These are phyloP conservation scores for Pleuronectes platessa DNA, from an alignment of 2,113 vertebrate species.

Conservation along the genomic window DNA sequence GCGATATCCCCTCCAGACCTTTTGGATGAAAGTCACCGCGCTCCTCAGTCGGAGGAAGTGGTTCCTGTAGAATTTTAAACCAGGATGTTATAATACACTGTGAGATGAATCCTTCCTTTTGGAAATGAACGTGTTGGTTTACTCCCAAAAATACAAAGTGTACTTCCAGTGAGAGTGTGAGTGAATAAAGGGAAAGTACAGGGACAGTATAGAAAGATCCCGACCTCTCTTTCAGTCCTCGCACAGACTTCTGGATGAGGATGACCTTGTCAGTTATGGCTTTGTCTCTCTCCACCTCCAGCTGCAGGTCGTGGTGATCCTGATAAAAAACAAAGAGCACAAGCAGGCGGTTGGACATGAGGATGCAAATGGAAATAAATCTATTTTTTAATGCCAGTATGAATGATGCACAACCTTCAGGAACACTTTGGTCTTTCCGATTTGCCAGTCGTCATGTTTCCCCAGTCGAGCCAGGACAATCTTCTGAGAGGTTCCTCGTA, in stretches of 20 bases:
- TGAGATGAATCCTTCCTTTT: no score
- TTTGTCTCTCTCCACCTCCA: constrained; percentile 97
- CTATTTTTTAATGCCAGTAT: neutral
- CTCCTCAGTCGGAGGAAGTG: constrained; percentile 90
- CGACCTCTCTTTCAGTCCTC: constrained; percentile 93
- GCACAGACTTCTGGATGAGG: constrained; percentile 96
- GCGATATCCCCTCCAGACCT: constrained; percentile 91
- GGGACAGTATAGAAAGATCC: neutral
- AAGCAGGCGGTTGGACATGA: no score
- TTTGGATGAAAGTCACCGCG: constrained; percentile 91
- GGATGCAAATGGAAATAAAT: neutral
- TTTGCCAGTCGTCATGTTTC: constrained; percentile 96
- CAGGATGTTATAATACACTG: no score
- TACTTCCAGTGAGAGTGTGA: neutral
- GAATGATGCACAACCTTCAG: constrained; percentile 85
- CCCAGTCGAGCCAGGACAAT: constrained; percentile 90
- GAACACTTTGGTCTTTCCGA: constrained; percentile 98
- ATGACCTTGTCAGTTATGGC: constrained; percentile 97
- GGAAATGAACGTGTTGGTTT: no score
- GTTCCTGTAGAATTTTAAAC: constrained; percentile 77
- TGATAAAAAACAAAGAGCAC: constrained; percentile 50
- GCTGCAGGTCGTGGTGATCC: constrained; percentile 98
- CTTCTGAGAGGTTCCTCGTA: constrained; percentile 91
- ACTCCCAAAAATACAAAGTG: no score
- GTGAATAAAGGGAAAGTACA: no score